phyloP scores from a whole-genome alignment of 2,888 invertebrate species.

The Cantharis rustica region DNA sequence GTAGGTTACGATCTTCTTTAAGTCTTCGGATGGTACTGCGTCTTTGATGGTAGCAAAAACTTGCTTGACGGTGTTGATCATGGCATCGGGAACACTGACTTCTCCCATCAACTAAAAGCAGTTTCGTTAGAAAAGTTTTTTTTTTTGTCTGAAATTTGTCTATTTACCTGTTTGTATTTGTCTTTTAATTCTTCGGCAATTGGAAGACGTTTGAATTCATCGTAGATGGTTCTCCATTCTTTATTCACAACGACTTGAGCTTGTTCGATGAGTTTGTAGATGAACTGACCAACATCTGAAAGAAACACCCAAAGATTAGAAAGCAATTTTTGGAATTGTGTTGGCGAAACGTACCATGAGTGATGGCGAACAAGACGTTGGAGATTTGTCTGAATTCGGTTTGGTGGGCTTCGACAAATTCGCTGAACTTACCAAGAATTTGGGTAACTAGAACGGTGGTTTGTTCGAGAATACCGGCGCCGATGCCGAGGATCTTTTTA shows the following conservation, averaged over 20 bases:
- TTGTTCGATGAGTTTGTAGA: constrained; percentile 53
- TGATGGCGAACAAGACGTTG: constrained; percentile 59
- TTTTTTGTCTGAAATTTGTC: no score
- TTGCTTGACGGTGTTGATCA: constrained; percentile 61
- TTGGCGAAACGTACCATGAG: constrained; percentile 56
- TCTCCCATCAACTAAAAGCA: constrained; percentile 16
- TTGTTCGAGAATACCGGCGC: constrained; percentile 38
- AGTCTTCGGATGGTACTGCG: constrained; percentile 67
- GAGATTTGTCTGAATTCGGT: constrained; percentile 68
- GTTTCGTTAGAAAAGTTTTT: background rate
- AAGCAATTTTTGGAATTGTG: no score
- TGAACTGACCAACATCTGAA: constrained; percentile 54
- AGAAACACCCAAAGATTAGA: constrained; percentile 28
- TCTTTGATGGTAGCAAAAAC: constrained; percentile 61
- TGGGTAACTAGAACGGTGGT: constrained; percentile 45
- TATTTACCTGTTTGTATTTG: constrained; percentile 51
- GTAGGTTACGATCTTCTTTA: constrained; percentile 64
- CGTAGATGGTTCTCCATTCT: constrained; percentile 53
- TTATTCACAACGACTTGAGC: constrained; percentile 55
- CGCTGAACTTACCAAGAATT: constrained; percentile 59
- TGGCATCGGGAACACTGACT: constrained; percentile 62
- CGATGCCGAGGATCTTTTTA: constrained; percentile 58
- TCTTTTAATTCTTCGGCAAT: constrained; percentile 58
- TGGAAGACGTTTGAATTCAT: constrained; percentile 62
- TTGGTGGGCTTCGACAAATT: constrained; percentile 68